Percentiles rank a stretch among this genome's conserved stretches.
Evolutionary conservation across 1,140 invertebrate species (phyloP).

Genomic region (Drosophila truncata): DNA sequence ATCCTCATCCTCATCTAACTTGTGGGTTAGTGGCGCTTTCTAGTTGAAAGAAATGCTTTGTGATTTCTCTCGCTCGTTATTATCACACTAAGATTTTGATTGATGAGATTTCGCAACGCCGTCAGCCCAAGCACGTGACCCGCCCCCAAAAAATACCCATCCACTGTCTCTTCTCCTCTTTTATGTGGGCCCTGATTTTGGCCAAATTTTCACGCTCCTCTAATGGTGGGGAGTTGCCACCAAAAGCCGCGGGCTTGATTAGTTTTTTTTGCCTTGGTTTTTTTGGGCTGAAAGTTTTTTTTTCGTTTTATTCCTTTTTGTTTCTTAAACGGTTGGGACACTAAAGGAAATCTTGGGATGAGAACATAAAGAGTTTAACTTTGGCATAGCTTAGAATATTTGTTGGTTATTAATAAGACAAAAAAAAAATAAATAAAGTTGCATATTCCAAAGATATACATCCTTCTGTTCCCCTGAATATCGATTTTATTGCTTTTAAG

Average conservation of each 20-base stretch:
- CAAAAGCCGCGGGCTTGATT: conserved; percentile 66
- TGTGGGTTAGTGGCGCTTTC: conserved; percentile 69
- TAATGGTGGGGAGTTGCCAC: conserved; percentile 37
- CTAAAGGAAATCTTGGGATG: background rate
- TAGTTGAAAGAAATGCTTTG: conserved; percentile 72
- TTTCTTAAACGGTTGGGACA: conserved; percentile 1
- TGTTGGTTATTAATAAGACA: background rate
- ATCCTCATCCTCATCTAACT: conserved; percentile 51
- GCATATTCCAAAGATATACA: background rate
- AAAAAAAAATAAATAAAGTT: background rate
- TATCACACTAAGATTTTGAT: conserved; percentile 80
- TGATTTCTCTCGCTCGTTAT: conserved; percentile 75
- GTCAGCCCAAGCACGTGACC: conserved; percentile 31
- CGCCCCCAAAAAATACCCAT: background rate
- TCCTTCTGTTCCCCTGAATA: background rate
- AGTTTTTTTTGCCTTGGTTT: conserved; percentile 43
- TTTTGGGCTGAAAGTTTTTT: conserved; percentile 30
- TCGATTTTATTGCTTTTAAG: background rate
- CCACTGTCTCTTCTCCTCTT: background rate
- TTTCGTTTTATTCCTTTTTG: conserved; percentile 2
- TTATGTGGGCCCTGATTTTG: conserved; percentile 48
- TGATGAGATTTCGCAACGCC: conserved; percentile 70
- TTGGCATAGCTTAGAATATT: no score
- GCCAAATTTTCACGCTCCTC: conserved; percentile 14
- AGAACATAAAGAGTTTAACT: no score